phyloP scores from a whole-genome alignment of 2,888 invertebrate species.

The Drosophila parthenogenetica region DNA sequence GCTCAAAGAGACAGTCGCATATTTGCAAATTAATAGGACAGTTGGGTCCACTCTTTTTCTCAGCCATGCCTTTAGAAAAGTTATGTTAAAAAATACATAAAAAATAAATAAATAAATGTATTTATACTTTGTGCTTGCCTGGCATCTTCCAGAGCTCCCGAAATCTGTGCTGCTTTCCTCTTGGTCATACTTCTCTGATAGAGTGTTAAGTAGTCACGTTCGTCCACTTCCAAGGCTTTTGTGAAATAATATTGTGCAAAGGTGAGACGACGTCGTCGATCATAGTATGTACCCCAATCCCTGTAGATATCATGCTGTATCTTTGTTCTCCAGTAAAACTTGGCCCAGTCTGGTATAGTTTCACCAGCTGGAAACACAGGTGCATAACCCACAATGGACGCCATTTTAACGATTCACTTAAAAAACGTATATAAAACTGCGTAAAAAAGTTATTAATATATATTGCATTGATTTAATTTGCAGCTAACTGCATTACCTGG shows the following conservation, averaged over 20 bases:
- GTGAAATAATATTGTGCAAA: conserved; percentile 77
- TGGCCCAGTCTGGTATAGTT: conserved; percentile 65
- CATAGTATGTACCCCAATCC: conserved; percentile 82
- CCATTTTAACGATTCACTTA: conserved; percentile 32
- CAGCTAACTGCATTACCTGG: too few relatives aligned
- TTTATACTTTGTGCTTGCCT: conserved; percentile 69
- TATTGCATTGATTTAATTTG: too few relatives aligned
- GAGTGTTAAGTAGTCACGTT: conserved; percentile 69
- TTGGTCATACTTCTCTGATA: conserved; percentile 78
- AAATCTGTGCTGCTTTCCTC: conserved; percentile 72
- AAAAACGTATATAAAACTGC: conserved; percentile 1
- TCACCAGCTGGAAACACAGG: conserved; percentile 26
- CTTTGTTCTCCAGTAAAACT: conserved; percentile 73
- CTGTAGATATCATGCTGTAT: conserved; percentile 79
- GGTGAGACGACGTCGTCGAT: conserved; percentile 75
- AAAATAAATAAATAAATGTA: background rate
- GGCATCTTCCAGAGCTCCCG: conserved; percentile 71
- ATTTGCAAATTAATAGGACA: conserved; percentile 79
- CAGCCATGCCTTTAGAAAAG: conserved; percentile 14
- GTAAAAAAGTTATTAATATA: background rate
- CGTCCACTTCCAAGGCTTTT: conserved; percentile 73
- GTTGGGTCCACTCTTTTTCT: conserved; percentile 53
- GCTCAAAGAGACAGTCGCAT: conserved; percentile 78
- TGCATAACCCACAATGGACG: conserved; percentile 55
- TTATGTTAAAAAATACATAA: background rate